Base-by-base conservation (phyloP, 1,140 invertebrate genomes). In the Drosophila erecta region DNA sequence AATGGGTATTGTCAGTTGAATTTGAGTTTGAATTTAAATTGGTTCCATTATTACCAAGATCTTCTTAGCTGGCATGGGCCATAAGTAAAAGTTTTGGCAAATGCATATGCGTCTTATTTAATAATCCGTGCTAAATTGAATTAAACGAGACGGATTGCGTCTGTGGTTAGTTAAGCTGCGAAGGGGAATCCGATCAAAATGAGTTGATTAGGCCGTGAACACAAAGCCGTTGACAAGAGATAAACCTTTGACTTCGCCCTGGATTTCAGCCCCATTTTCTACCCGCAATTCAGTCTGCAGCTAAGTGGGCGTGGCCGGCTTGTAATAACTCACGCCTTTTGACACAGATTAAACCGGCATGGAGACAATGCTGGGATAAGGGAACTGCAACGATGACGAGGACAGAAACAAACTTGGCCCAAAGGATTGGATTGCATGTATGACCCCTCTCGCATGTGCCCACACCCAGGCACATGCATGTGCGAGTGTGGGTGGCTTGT, bases 261-360 rank as follows among this genome's bases (percentile, higher is more conserved):
- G 44, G 43, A 41, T 64, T 65, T 69, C 24, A 50, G 66, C 22
- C 46, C 71, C 49, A 35, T 35, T 50, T 35, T 17, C 15, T 15
- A 17, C 11, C 54, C 1, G 40, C 35, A 27, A 47, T 47, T 27
- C 33, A 69, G 66, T 15, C 37, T 60, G 44, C 57, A 70, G 57
- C 81, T 74, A 66, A 66, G 40, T 60, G 74, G 81, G 83, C 83
- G 75, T 75, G 79, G 71, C 49, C 60, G 72, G 80, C 76, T 89
- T 89, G 84, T 89, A 89, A 89, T 89, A 89, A 89, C 84, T 87
- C 85, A 89, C 79, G 84, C 85, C 84, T 89, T 89, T 89, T 84
- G 84, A 89, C 84, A 84, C 84, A 89, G 84, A 89, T 89, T 89
- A 87, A 87, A 76, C 79, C 84, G 76, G 84, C 84, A 87, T 89